Percentiles rank a stretch among this genome's conserved stretches.
phyloP scores from a whole-genome alignment of 2,797 vertebrate species.

The Eleutherodactylus coqui region DNA sequence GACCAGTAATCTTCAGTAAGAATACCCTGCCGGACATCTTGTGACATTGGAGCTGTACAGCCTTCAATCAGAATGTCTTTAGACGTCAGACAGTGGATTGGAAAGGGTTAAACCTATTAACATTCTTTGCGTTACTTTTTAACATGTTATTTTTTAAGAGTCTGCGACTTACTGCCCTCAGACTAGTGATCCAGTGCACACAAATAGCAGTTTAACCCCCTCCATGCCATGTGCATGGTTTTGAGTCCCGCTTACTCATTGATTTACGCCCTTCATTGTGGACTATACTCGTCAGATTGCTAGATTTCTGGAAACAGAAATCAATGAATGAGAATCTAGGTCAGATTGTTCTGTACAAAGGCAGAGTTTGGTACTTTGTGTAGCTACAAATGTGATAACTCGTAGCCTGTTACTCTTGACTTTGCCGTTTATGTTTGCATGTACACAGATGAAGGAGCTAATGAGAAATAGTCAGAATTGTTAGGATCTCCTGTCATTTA shows the following conservation, averaged over 20 bases:
- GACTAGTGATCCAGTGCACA: background rate
- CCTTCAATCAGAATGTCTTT: too few relatives aligned
- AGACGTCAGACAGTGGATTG: too few relatives aligned
- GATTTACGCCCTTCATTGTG: background rate
- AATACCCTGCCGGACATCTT: too few relatives aligned
- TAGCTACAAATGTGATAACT: background rate
- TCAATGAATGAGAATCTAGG: conserved; percentile 43
- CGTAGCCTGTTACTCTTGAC: background rate
- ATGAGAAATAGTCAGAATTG: background rate
- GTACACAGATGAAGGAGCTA: background rate
- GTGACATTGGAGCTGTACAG: too few relatives aligned
- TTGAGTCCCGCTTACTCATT: background rate
- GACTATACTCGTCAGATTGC: background rate
- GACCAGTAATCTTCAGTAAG: too few relatives aligned
- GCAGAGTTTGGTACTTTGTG: conserved; percentile 2
- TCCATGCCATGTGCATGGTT: background rate
- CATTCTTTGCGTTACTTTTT: too few relatives aligned
- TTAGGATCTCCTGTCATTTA: background rate
- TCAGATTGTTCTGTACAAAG: conserved; percentile 42
- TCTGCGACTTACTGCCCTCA: too few relatives aligned
- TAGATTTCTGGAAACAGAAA: background rate
- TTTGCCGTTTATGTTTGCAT: background rate
- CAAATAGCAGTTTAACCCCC: background rate
- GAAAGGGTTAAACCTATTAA: too few relatives aligned
- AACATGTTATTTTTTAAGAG: background rate